These are phyloP conservation scores for Ammodramus savannarum DNA, from an alignment of 2,113 vertebrate species.

Conservation along the genomic window DNA sequence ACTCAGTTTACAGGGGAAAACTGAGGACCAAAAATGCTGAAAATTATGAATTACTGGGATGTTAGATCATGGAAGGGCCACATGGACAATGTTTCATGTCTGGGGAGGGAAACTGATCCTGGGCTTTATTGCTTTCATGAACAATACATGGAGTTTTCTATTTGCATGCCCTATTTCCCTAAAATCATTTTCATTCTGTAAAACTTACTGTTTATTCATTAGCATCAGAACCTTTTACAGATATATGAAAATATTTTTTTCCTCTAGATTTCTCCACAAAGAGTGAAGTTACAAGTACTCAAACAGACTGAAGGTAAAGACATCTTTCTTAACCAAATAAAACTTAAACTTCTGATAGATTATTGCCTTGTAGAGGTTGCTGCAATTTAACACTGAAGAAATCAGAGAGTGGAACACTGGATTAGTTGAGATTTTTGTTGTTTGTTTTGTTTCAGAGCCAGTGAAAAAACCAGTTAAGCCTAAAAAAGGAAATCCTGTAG, in stretches of 20 bases:
- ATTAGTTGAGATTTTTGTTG: rapidly evolving
- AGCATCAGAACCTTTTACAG: not conserved
- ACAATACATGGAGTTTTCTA: not conserved
- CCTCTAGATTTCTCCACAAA: constrained; percentile 79
- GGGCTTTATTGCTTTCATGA: not conserved
- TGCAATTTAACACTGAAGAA: not conserved
- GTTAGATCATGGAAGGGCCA: not conserved
- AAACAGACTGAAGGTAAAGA: constrained; percentile 78
- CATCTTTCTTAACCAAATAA: not conserved
- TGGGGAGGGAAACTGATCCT: not conserved
- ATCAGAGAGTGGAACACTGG: not conserved
- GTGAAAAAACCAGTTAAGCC: constrained; percentile 3
- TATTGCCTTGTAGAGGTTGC: not conserved
- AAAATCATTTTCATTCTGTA: not conserved
- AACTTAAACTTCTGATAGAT: not conserved
- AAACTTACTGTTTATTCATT: not conserved
- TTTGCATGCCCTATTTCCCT: not conserved
- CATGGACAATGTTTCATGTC: rapidly evolving
- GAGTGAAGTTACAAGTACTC: constrained; percentile 82
- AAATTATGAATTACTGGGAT: not conserved
- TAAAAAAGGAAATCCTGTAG: not conserved
- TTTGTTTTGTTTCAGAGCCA: constrained; percentile 40
- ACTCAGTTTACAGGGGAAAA: not conserved
- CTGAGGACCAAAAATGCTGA: not conserved
- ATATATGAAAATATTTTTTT: not conserved